These are phyloP conservation scores for Trissolcus basalis DNA, from an alignment of 1,140 invertebrate species.

Conservation along the genomic window DNA sequence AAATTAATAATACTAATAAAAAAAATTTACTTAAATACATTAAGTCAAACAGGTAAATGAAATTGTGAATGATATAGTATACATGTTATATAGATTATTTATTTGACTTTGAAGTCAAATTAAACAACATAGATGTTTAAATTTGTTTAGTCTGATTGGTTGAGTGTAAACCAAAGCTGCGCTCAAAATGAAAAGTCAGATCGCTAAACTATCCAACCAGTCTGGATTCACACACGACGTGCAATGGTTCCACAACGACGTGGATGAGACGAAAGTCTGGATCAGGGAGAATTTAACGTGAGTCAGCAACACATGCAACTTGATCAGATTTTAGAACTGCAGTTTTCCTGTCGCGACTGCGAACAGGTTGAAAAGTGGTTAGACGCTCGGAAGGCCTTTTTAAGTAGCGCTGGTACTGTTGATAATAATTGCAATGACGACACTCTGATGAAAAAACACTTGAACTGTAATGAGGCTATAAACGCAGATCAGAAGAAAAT, in stretches of 20 bases:
- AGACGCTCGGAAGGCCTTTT: conserved; percentile 97
- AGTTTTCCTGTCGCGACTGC: conserved; percentile 97
- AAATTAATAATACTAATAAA: conserved; percentile 96
- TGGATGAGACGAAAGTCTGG: conserved; percentile 99
- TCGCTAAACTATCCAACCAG: conserved; percentile 94
- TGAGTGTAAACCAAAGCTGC: conserved; percentile 99
- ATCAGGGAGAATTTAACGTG: conserved; percentile 99
- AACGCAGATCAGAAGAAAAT: conserved; percentile 99
- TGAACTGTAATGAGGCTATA: conserved; percentile 99
- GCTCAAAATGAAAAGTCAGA: conserved; percentile 98
- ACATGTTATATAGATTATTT: conserved; percentile 99
- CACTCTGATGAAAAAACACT: conserved; percentile 99
- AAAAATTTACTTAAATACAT: too few relatives aligned
- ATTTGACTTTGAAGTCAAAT: conserved; percentile 96
- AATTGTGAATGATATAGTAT: conserved; percentile 89
- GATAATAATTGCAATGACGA: conserved; percentile 96
- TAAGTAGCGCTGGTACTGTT: conserved; percentile 90
- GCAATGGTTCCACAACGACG: conserved; percentile 98
- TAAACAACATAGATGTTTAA: conserved; percentile 98
- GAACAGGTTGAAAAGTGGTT: conserved; percentile 99
- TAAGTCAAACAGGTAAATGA: conserved; percentile 90
- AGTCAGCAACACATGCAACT: conserved; percentile 93
- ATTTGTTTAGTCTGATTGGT: too few relatives aligned
- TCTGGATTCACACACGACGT: conserved; percentile 98
- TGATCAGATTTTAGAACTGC: conserved; percentile 98